Percentiles rank a stretch among this genome's conserved stretches.
These are phyloP conservation scores for Bellardia pandia DNA, from an alignment of 2,888 invertebrate genomes.

Conservation along the genomic window DNA sequence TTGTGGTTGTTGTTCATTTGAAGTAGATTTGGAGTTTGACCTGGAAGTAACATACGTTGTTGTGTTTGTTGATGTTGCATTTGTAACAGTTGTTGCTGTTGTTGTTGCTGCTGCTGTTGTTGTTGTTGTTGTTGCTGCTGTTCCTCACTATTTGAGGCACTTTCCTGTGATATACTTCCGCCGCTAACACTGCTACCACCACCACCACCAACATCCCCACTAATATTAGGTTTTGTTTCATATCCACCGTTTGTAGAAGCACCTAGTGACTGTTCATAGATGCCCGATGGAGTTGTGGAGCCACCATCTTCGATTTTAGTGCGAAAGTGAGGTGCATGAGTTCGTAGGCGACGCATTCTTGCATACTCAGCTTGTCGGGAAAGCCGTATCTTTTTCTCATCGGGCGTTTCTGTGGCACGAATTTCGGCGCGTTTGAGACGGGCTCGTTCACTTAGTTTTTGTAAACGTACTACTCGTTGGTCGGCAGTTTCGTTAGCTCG, in stretches of 20 bases:
- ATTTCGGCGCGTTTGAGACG: constrained; percentile 82
- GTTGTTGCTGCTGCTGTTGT: constrained; percentile 74
- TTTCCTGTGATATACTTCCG: constrained; percentile 69
- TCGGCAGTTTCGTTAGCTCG: constrained; percentile 83
- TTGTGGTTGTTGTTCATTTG: constrained; percentile 73
- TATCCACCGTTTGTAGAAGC: constrained; percentile 75
- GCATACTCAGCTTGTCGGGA: constrained; percentile 84
- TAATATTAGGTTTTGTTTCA: constrained; percentile 76
- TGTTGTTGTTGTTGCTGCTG: constrained; percentile 67
- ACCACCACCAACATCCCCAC: constrained; percentile 53
- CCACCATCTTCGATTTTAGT: constrained; percentile 75
- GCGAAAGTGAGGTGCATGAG: constrained; percentile 80
- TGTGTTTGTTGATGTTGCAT: constrained; percentile 77
- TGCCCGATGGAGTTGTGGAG: constrained; percentile 51
- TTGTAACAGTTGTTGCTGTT: constrained; percentile 73
- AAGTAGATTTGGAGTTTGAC: constrained; percentile 76
- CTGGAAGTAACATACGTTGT: constrained; percentile 73
- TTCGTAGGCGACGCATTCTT: constrained; percentile 81
- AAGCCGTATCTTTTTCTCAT: constrained; percentile 82
- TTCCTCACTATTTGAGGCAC: constrained; percentile 74
- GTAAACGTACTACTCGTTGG: constrained; percentile 81
- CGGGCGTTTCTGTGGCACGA: constrained; percentile 81
- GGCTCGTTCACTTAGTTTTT: constrained; percentile 82
- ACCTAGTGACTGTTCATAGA: constrained; percentile 74
- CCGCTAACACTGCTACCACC: constrained; percentile 71